These are phyloP conservation scores for Torymus auratus DNA, from an alignment of 2,888 invertebrate genomes.

Conservation along the genomic window DNA sequence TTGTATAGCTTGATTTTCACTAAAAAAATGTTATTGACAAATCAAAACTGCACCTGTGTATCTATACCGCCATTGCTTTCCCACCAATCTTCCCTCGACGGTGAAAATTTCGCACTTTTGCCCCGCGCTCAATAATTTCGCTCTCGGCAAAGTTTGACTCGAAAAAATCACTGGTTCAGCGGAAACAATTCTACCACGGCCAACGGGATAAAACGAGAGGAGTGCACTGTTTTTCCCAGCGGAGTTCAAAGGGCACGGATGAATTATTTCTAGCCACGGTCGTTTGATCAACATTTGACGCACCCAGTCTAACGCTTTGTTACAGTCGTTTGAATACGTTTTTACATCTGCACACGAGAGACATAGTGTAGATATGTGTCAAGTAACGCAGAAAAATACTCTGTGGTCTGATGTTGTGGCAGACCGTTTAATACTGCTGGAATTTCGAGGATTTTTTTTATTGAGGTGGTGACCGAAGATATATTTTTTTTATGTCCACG, in stretches of 20 bases:
- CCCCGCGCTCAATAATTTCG: too few relatives aligned
- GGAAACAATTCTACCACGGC: too few relatives aligned
- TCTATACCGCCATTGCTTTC: too few relatives aligned
- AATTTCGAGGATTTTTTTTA: too few relatives aligned
- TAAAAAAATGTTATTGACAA: slow-evolving; percentile 10
- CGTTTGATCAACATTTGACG: neutral
- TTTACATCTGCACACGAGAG: neutral
- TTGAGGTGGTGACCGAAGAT: neutral
- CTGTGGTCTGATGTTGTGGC: neutral
- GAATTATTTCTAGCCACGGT: neutral
- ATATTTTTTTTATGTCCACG: neutral
- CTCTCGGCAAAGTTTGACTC: too few relatives aligned
- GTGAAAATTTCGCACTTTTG: too few relatives aligned
- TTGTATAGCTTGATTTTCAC: slow-evolving; percentile 14
- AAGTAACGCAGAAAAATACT: slow-evolving; percentile 5
- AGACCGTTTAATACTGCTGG: neutral
- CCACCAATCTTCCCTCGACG: too few relatives aligned
- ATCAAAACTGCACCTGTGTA: neutral
- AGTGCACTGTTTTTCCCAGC: too few relatives aligned
- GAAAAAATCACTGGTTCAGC: too few relatives aligned
- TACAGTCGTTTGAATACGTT: neutral
- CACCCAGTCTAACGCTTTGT: neutral
- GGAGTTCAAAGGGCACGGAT: neutral
- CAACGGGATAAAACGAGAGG: too few relatives aligned
- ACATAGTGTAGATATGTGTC: too few relatives aligned